phyloP scores from a whole-genome alignment of 2,797 vertebrate species.

The Phoxinus dragarum region DNA sequence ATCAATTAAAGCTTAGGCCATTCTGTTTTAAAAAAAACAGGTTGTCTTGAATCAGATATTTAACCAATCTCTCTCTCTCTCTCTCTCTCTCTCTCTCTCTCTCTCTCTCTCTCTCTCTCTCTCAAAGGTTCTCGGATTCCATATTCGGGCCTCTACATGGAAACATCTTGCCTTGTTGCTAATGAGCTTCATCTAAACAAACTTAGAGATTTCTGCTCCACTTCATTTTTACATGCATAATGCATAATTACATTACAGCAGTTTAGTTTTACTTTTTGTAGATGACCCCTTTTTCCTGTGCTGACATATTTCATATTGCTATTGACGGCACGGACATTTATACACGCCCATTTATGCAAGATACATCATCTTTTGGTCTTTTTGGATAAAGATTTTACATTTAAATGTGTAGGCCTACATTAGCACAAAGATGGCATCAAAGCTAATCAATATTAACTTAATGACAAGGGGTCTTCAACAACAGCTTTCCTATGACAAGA shows the following conservation, averaged over 20 bases:
- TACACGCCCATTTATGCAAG: background rate
- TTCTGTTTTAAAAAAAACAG: slow-evolving; percentile 57
- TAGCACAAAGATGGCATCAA: background rate
- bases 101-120: background rate
- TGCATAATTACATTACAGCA: slow-evolving; percentile 68
- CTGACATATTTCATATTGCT: background rate
- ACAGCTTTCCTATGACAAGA: background rate
- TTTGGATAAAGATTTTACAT: background rate
- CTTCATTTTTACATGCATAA: slow-evolving; percentile 66
- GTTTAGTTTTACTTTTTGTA: slow-evolving; percentile 12
- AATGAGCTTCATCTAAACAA: slow-evolving; percentile 64
- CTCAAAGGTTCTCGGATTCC: background rate
- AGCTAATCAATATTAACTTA: background rate
- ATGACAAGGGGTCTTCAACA: background rate
- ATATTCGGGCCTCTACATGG: slow-evolving; percentile 50
- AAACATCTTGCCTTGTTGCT: slow-evolving; percentile 65
- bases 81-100: too few relatives aligned
- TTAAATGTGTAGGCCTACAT: too few relatives aligned
- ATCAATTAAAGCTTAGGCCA: slow-evolving; percentile 63
- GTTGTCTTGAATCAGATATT: slow-evolving; percentile 53
- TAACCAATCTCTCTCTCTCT: slow-evolving; percentile 28
- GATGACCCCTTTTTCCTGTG: background rate
- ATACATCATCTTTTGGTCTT: background rate
- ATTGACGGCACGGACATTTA: background rate
- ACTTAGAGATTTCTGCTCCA: slow-evolving; percentile 52